Base-by-base conservation (phyloP, 2,797 vertebrate genomes). In the Nyctibius grandis region DNA sequence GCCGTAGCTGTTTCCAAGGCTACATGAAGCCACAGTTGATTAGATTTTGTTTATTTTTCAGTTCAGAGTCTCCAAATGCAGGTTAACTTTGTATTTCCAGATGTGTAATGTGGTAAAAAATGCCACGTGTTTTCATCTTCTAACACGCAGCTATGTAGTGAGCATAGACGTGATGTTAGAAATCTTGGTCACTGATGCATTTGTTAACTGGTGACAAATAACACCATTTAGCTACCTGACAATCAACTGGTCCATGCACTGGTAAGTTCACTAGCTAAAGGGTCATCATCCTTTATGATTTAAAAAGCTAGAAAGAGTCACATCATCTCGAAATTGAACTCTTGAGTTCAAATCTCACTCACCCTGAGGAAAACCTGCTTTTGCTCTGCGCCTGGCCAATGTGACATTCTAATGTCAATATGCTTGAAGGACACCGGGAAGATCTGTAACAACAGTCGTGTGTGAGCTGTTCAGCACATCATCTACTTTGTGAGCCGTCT, bases 11-110 rank as follows among this genome's bases (percentile, higher is more conserved):
- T 86, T 92, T 91, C 67, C 54, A 89, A 80, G 65, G 57, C 48
- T 86, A 54, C 28, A 5, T 33, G 73, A 93, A 94, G 40, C 44
- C 76, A 84, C 28, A 63, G 79, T 44, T 93, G 65, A 92, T 86
- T 79, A 75, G 73, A n/a, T 67, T 86, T 81, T 95, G 73, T 94
- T 94, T 94, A 68, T 93, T 96, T 94, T 95, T 86, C 50, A 84
- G 44, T 86, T 88, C 65, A 72, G 40, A 64, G 31, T 76, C 21
- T 92, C 73, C 76, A 89, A 96, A 89, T 44, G 31, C 47, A 91
- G 82, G 73, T 92, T 92, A 91, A 44, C 69, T 89, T 91, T 80
- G 78, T 88, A 80, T 88, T 93, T 96, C 79, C 91, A 93, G 69
- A 96, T 92, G 95, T 79, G 36, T 22, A 65, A 81, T 36, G 47